Conservation (phyloP, 2,113 vertebrate genomes). For the Desmodus rotundus region DNA sequence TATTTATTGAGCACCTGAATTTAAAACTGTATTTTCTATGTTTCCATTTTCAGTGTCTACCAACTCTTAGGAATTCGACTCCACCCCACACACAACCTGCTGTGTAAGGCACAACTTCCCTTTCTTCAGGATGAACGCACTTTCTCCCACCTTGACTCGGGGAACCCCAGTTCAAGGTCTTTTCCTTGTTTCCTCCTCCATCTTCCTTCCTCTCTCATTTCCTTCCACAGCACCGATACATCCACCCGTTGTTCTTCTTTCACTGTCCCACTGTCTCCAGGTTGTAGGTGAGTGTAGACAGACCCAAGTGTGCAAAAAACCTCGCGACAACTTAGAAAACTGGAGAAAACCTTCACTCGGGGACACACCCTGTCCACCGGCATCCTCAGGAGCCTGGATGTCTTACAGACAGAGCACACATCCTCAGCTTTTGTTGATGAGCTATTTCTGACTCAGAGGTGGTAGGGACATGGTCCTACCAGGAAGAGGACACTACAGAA, state of each 20-base stretch:
- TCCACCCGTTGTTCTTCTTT: background rate
- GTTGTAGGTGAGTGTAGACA: background rate
- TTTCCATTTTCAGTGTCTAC: background rate
- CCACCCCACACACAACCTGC: background rate
- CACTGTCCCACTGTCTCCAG: background rate
- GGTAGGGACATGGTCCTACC: background rate
- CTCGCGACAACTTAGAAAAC: background rate
- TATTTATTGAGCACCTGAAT: background rate
- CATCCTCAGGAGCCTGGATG: background rate
- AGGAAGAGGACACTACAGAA: background rate
- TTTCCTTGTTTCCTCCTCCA: background rate
- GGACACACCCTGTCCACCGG: background rate
- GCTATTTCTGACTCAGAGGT: background rate
- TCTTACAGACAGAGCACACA: background rate
- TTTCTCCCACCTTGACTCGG: background rate
- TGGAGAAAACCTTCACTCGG: background rate
- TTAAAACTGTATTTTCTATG: background rate
- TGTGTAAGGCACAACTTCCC: background rate
- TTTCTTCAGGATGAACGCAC: background rate
- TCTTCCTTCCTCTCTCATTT: background rate
- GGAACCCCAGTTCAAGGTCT: background rate
- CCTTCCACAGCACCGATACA: background rate
- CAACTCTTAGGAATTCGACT: background rate
- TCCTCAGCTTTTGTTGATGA: background rate
- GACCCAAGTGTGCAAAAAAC: background rate